Percentiles rank a stretch among this genome's conserved stretches.
phyloP scores from a whole-genome alignment of 2,888 invertebrate genomes.

The Rugalucina vietnamica region DNA sequence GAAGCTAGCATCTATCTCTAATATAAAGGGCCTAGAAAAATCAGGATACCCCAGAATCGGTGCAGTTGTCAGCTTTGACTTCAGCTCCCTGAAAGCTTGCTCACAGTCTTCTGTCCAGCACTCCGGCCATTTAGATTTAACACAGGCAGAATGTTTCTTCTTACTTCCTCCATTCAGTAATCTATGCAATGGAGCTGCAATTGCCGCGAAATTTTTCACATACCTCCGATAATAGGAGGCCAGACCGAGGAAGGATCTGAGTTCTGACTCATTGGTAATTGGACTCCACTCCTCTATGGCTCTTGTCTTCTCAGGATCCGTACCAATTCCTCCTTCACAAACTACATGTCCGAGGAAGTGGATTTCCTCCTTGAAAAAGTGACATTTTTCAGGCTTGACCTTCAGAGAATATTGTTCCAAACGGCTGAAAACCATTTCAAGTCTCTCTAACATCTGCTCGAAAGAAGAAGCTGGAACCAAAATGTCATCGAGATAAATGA shows the following conservation, averaged over 20 bases:
- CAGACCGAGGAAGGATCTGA: conserved; percentile 9
- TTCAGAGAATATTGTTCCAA: conserved; percentile 46
- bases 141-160: background rate
- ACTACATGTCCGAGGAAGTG: conserved; percentile 33
- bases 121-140: background rate
- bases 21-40: conserved; percentile 50
- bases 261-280: background rate
- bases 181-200: conserved; percentile 21
- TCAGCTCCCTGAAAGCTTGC: conserved; percentile 46
- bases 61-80: conserved; percentile 39
- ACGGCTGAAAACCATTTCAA: conserved; percentile 48
- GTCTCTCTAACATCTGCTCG: conserved; percentile 37
- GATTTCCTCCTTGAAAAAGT: conserved; percentile 38
- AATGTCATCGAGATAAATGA: conserved; percentile 67
- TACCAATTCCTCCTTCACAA: conserved; percentile 24
- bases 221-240: conserved; percentile 20
- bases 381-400: conserved; percentile 49
- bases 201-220: conserved; percentile 38
- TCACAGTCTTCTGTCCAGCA: conserved; percentile 39
- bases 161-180: background rate
- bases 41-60: conserved; percentile 59
- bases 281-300: conserved; percentile 48
- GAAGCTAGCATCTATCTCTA: conserved; percentile 61
- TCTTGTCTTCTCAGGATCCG: conserved; percentile 49
- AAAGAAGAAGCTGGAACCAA: conserved; percentile 46